Percentiles rank a stretch among this genome's conserved stretches.
Evolutionary conservation across 2,888 invertebrate species (phyloP).

Genomic region (Phyllotreta striolata): DNA sequence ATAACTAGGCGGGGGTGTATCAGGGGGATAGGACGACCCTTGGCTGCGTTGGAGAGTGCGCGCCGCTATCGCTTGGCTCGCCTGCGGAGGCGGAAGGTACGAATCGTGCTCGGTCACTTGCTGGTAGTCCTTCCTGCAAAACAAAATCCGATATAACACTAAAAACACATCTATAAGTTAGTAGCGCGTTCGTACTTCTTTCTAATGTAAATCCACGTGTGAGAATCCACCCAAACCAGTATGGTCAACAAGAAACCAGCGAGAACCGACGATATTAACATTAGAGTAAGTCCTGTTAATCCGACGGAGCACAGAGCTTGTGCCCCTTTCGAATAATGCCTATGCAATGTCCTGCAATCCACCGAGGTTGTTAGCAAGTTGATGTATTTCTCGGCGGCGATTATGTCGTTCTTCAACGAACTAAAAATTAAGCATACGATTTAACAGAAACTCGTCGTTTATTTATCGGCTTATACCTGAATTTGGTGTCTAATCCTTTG

Average conservation of each 20-base stretch:
- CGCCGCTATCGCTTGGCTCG: conserved; percentile 69
- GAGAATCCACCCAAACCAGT: conserved; percentile 93
- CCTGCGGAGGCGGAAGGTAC: conserved; percentile 73
- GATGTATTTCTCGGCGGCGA: conserved; percentile 76
- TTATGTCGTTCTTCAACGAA: conserved; percentile 79
- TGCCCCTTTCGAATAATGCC: conserved; percentile 79
- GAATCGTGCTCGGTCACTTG: conserved; percentile 88
- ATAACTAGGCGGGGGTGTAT: conserved; percentile 69
- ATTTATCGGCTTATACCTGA: conserved; percentile 53
- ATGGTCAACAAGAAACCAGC: conserved; percentile 91
- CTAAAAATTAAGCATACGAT: conserved; percentile 56
- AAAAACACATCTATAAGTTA: no score
- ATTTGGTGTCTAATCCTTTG: conserved; percentile 69
- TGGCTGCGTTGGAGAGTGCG: conserved; percentile 72
- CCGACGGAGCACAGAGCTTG: conserved; percentile 85
- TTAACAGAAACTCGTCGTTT: background rate
- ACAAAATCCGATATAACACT: conserved; percentile 23
- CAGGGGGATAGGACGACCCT: conserved; percentile 72
- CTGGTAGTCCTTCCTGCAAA: conserved; percentile 75
- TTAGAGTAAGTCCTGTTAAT: conserved; percentile 81
- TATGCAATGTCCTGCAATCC: conserved; percentile 84
- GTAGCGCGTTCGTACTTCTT: conserved; percentile 71
- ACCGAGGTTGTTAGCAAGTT: conserved; percentile 75
- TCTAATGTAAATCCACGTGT: conserved; percentile 96
- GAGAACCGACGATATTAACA: conserved; percentile 85